Base-by-base conservation (phyloP, 2,797 vertebrate genomes). In the Oceanodroma leucorhoa region DNA sequence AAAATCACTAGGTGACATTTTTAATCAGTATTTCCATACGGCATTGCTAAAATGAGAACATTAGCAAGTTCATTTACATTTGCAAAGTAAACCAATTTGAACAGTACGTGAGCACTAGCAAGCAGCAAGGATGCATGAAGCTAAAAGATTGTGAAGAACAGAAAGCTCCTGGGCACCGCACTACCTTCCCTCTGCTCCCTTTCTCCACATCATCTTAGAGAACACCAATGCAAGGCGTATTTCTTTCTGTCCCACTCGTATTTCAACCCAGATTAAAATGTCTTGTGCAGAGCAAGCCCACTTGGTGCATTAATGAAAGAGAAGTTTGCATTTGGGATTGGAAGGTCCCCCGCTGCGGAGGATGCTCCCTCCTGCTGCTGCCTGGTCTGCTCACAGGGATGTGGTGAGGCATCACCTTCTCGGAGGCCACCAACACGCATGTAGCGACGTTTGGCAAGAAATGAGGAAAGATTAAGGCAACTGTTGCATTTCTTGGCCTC, bases 21-120 rank as follows among this genome's bases (percentile, higher is more conserved):
- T 85, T 60, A 89, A 89, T 87, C 81, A 82, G 73, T 48, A 75
- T 85, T 91, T 93, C 84, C 71, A 61, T 13, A 75, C 2, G 6
- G 48, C 50, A 69, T 51, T 91, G 81, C 89, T 87, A 79, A 94
- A 93, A 83, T 32, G 48, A 82, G 75, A 55, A 73, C 65, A 64
- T 94, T 70, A 82, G 51, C 45, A 72, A 92, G 82, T 92, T 89
- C 71, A 73, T 93, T 95, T 87, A 82, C 75, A 62, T 82, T 84
- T 87, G 90, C 70, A 89, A 89, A 80, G 61, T 67, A 93, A 92
- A 95, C 41, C 58, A 77, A 73, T 83, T 73, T 71, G 71, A 91
- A 58, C 55, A 69, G 51, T 45, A 89, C 45, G 32, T 72, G 43
- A 92, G 84, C 89, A 54, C 9, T 8, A 51, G 65, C 32, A 81